Percentiles rank a stretch among this genome's conserved stretches.
phyloP scores from a whole-genome alignment of 2,113 vertebrate species.

The Larimichthys crocea region DNA sequence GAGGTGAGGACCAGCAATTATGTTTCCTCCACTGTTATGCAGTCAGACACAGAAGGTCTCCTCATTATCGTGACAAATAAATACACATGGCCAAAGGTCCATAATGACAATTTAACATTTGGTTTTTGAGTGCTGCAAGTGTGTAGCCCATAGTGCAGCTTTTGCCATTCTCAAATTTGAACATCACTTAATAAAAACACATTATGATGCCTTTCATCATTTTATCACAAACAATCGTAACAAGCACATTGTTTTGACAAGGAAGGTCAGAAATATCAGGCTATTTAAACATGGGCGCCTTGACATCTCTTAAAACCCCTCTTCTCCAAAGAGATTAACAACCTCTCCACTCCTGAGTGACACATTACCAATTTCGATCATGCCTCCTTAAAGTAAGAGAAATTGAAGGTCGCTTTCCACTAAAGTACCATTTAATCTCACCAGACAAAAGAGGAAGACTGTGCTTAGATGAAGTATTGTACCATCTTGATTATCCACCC shows the following conservation, averaged over 20 bases:
- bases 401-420: slow-evolving; percentile 54
- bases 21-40: neutral
- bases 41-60: neutral
- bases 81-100: neutral
- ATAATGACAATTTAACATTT: slow-evolving; percentile 3
- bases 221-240: slow-evolving; percentile 12
- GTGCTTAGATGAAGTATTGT: slow-evolving; percentile 47
- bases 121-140: neutral
- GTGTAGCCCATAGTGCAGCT: neutral
- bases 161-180: neutral
- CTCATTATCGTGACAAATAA: slow-evolving; percentile 7
- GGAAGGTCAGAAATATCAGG: neutral
- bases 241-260: slow-evolving; percentile 10
- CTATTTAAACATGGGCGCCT: slow-evolving; percentile 27
- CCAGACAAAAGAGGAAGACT: slow-evolving; percentile 53
- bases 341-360: slow-evolving; percentile 40
- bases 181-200: neutral
- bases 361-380: slow-evolving; percentile 57
- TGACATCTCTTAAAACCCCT: neutral
- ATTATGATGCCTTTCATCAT: neutral
- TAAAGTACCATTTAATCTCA: slow-evolving; percentile 65
- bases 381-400: slow-evolving; percentile 58
- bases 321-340: slow-evolving; percentile 31
- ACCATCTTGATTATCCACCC: slow-evolving; percentile 59
- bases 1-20: neutral